Conservation (phyloP, 2,797 vertebrate species). For the Miichthys miiuy region DNA sequence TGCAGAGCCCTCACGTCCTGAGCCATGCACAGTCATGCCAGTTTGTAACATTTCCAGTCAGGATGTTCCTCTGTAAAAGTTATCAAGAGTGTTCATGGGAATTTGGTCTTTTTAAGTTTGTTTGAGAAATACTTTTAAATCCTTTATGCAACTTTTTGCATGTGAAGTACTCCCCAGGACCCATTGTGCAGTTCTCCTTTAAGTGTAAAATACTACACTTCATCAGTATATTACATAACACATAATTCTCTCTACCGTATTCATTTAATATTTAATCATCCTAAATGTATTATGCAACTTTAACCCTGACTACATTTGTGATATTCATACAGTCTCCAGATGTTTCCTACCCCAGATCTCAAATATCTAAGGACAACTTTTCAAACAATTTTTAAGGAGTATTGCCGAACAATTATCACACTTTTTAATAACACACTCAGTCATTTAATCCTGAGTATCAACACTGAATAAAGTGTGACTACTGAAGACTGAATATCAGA, state of each 20-base stretch:
- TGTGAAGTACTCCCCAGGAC: not conserved
- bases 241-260: not conserved
- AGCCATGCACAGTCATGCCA: not conserved
- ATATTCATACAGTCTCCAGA: not conserved
- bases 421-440: not conserved
- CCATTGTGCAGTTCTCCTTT: not conserved
- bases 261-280: constrained; percentile 7
- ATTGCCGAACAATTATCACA: not conserved
- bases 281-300: not conserved
- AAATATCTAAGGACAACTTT: not conserved
- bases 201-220: not conserved
- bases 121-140: not conserved
- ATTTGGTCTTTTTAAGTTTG: not conserved
- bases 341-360: not conserved
- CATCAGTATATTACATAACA: not conserved
- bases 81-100: no score
- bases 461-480: not conserved
- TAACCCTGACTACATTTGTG: constrained; percentile 1
- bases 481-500: constrained; percentile 4
- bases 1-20: no score
- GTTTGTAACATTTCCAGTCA: not conserved
- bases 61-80: not conserved
- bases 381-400: not conserved
- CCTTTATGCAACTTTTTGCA: not conserved
- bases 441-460: constrained; percentile 11